Conservation (phyloP, 2,888 invertebrate species). For the Patella pellucida region DNA sequence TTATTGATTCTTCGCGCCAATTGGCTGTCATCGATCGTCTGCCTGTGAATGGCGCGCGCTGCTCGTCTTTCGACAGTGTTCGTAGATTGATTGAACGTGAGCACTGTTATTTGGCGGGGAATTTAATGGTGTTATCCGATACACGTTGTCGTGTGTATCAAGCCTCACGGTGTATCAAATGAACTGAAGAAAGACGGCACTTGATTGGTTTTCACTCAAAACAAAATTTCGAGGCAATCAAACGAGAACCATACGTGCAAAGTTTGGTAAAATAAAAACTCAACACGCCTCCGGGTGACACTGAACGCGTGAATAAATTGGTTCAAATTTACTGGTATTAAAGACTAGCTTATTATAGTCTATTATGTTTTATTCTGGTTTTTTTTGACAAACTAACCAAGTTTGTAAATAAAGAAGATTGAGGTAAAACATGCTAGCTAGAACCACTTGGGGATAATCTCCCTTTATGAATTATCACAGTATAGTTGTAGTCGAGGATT, state of each 20-base stretch:
- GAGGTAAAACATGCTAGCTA: too few species aligned
- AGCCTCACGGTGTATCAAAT: constrained; percentile 3
- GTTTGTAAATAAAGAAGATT: too few species aligned
- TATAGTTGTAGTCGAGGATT: too few species aligned
- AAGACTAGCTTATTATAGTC: background rate
- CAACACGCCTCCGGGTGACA: background rate
- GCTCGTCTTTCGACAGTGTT: background rate
- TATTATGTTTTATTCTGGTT: too few species aligned
- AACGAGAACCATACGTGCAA: constrained; percentile 2
- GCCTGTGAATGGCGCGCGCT: constrained; percentile 4
- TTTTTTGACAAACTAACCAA: too few species aligned
- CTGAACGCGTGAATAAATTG: background rate
- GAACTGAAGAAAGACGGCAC: background rate
- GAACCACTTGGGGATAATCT: too few species aligned
- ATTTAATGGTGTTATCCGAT: constrained; percentile 10
- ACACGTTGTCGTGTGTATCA: constrained; percentile 8
- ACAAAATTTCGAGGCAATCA: constrained; percentile 11
- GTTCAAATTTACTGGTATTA: background rate
- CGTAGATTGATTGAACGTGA: constrained; percentile 5
- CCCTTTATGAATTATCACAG: too few species aligned
- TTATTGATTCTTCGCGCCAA: constrained; percentile 9
- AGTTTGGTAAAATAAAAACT: background rate
- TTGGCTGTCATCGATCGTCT: background rate
- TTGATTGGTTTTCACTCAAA: constrained; percentile 4
- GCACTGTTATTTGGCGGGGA: constrained; percentile 6